phyloP scores from a whole-genome alignment of 2,797 vertebrate genomes.

The Avahi laniger region DNA sequence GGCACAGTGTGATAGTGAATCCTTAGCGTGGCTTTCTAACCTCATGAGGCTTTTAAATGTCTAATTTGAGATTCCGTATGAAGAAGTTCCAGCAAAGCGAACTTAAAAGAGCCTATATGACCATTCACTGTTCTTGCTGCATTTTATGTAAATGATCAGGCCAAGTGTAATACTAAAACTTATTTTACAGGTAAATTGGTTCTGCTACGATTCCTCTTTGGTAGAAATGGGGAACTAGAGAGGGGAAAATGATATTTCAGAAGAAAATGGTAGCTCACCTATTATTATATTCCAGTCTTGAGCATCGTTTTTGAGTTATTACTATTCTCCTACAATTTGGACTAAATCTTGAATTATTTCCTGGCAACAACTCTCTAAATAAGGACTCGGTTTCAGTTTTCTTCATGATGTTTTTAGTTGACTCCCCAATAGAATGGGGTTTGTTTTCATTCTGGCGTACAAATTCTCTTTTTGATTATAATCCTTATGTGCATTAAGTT shows the following conservation, averaged over 20 bases:
- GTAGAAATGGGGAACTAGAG: not conserved
- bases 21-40: not conserved
- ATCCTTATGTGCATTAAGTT: not conserved
- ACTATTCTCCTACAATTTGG: not conserved
- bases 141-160: not conserved
- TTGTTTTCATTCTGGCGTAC: not conserved
- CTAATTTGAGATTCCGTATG: not conserved
- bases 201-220: not conserved
- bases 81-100: not conserved
- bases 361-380: not conserved
- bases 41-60: not conserved
- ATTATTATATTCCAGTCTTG: not conserved
- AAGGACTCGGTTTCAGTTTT: not conserved
- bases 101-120: not conserved
- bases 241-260: not conserved
- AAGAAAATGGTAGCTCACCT: not conserved
- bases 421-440: not conserved
- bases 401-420: not conserved
- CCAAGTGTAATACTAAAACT: not conserved
- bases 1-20: not conserved
- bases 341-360: not conserved
- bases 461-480: not conserved
- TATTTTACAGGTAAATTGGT: not conserved
- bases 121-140: not conserved
- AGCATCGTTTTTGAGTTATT: not conserved